These are phyloP conservation scores for Temnothorax unifasciatus DNA, from an alignment of 2,888 invertebrate species.

Conservation along the genomic window DNA sequence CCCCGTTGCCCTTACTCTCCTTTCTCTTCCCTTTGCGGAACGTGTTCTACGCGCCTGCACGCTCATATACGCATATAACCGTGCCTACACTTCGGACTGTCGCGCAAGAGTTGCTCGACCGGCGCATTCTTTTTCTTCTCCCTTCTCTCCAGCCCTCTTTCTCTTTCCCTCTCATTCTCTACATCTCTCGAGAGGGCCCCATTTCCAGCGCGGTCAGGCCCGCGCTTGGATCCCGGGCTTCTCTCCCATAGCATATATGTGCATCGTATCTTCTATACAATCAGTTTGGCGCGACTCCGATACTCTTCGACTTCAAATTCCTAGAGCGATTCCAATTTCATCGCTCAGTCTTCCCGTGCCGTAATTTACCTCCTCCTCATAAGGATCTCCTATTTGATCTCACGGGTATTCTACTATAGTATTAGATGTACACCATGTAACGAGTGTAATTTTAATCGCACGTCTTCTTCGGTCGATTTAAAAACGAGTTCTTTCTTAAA, in stretches of 20 bases:
- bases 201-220: slow-evolving; percentile 38
- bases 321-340: slow-evolving; percentile 14
- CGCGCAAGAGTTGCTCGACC: slow-evolving; percentile 80
- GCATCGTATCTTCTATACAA: slow-evolving; percentile 33
- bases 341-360: background rate
- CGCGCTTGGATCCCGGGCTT: background rate
- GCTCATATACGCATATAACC: slow-evolving; percentile 68
- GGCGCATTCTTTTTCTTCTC: slow-evolving; percentile 72
- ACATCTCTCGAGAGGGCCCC: slow-evolving; percentile 29
- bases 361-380: background rate
- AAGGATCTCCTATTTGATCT: background rate
- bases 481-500: background rate
- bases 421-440: background rate
- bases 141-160: slow-evolving; percentile 15
- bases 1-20: background rate
- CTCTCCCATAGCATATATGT: slow-evolving; percentile 11
- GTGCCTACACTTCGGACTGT: slow-evolving; percentile 71
- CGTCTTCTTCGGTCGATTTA: background rate
- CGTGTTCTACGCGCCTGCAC: slow-evolving; percentile 77
- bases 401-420: background rate
- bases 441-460: background rate
- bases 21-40: slow-evolving; percentile 64
- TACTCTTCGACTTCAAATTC: slow-evolving; percentile 29
- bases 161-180: slow-evolving; percentile 19
- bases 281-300: slow-evolving; percentile 25